Evolutionary conservation across 2,888 invertebrate species (phyloP).

Genomic region (Tribolium freemani): DNA sequence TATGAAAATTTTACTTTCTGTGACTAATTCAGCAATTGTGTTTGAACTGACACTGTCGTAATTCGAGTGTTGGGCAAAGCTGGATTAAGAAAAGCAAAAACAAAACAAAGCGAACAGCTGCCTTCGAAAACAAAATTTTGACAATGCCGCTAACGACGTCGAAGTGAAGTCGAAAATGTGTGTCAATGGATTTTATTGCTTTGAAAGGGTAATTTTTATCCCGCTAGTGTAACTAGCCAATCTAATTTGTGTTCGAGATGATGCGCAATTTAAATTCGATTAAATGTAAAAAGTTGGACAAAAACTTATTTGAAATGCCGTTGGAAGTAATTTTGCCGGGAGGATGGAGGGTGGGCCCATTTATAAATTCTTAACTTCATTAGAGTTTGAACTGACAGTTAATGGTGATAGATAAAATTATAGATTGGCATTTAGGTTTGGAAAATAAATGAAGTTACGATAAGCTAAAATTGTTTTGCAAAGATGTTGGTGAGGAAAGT

Average conservation of each 20-base stretch:
- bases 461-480: conserved; percentile 34
- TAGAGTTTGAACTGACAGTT: conserved; percentile 10
- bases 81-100: background rate
- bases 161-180: too few species aligned
- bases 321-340: background rate
- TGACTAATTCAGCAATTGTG: background rate
- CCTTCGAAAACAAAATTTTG: background rate
- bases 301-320: background rate
- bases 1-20: background rate
- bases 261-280: conserved; percentile 4
- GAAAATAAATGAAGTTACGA: conserved; percentile 25
- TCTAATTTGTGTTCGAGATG: background rate
- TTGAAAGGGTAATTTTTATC: background rate
- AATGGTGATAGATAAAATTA: conserved; percentile 20
- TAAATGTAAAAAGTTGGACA: background rate
- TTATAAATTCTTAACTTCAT: conserved; percentile 11
- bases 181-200: background rate
- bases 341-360: background rate
- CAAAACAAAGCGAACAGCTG: background rate
- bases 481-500: conserved; percentile 31
- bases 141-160: background rate
- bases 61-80: background rate
- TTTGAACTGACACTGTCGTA: background rate
- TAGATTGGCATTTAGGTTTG: conserved; percentile 8
- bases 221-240: background rate